Conservation (phyloP, 2,113 vertebrate genomes). For the Pontoporia blainvillei region DNA sequence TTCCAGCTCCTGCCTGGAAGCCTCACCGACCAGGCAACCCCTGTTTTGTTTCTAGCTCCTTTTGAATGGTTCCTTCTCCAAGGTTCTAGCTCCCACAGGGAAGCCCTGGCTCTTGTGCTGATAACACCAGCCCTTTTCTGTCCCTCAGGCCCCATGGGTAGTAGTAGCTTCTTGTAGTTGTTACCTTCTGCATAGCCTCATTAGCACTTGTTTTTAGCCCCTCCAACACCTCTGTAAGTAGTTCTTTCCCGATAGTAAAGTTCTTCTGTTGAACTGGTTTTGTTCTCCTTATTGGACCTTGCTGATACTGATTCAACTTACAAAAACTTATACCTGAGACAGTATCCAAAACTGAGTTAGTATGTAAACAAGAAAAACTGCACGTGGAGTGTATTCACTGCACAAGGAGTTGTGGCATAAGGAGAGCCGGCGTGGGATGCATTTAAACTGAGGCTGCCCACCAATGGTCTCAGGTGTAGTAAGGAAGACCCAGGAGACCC, state of each 20-base stretch:
- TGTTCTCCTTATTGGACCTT: neutral
- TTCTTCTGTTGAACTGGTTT: neutral
- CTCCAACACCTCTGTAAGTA: neutral
- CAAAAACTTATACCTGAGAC: neutral
- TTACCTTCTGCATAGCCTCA: neutral
- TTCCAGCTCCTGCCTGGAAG: neutral
- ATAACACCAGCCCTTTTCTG: neutral
- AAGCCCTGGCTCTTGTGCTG: neutral
- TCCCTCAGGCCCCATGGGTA: neutral
- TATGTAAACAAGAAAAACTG: neutral
- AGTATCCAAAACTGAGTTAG: neutral
- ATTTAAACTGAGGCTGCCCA: conserved; percentile 14
- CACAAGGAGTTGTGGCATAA: neutral
- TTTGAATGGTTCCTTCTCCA: neutral
- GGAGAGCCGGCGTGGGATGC: neutral
- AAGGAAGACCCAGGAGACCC: conserved; percentile 16
- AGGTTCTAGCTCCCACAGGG: neutral
- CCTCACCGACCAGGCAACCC: neutral
- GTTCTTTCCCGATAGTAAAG: neutral
- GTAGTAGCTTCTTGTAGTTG: neutral
- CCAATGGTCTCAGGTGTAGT: conserved; percentile 7
- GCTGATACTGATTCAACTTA: neutral
- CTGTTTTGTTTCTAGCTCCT: neutral
- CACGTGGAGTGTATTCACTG: neutral
- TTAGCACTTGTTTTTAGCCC: neutral